Evolutionary conservation across 1,140 invertebrate species (phyloP).

Genomic region (Carposina sasakii): DNA sequence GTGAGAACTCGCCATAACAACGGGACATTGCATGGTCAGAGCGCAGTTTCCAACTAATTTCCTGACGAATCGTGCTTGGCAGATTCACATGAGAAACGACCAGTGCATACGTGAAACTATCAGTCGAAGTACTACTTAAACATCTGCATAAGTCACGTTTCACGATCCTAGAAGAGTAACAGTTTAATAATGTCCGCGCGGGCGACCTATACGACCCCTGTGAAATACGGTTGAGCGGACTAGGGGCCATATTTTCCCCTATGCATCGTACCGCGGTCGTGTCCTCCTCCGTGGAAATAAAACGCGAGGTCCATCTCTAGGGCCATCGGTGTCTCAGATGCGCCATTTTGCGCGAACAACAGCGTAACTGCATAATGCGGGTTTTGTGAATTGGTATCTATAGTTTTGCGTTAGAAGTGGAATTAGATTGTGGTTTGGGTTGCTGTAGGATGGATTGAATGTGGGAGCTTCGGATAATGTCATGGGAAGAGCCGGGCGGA

Average conservation of each 20-base stretch:
- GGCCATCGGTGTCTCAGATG: constrained; percentile 68
- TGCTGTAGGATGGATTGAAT: constrained; percentile 38
- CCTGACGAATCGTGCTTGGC: constrained; percentile 48
- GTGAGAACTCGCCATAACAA: too few relatives aligned
- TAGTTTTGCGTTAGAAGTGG: constrained; percentile 7
- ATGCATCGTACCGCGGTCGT: constrained; percentile 65
- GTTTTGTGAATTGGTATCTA: neutral
- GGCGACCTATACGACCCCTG: constrained; percentile 53
- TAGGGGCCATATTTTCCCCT: constrained; percentile 63
- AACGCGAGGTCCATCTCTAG: constrained; percentile 67
- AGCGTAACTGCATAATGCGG: constrained; percentile 15
- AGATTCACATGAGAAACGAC: constrained; percentile 64
- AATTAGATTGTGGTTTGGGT: constrained; percentile 14
- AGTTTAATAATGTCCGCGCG: constrained; percentile 69
- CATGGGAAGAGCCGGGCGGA: constrained; percentile 69
- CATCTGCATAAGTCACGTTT: constrained; percentile 69
- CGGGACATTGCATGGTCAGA: too few relatives aligned
- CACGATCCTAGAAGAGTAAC: constrained; percentile 61
- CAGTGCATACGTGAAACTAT: constrained; percentile 61
- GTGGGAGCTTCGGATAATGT: constrained; percentile 55
- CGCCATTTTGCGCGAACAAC: constrained; percentile 50
- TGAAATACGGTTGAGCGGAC: constrained; percentile 67
- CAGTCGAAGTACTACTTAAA: constrained; percentile 68
- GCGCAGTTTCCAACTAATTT: constrained; percentile 61
- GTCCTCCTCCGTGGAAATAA: constrained; percentile 70